Evolutionary conservation across 2,888 invertebrate genomes (phyloP), one percentile per base, ranked within the genome.

Genomic region (Ommatoiulus sabulosus): DNA sequence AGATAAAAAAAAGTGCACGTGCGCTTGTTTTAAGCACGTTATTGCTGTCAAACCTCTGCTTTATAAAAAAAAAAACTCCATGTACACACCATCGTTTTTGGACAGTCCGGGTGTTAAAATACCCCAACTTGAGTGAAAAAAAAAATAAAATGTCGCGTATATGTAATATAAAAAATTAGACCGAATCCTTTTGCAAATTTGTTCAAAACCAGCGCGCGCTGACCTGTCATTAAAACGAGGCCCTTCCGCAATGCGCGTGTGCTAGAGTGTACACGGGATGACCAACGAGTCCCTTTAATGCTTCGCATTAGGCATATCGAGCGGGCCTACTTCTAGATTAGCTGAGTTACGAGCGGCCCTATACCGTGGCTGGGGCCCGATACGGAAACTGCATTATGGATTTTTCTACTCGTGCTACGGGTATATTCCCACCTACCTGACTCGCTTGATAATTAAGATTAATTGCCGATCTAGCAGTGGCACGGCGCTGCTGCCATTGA

Each of bases 361-460:
- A 63, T n/a, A 5, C 63, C n/a, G 7, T 7, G 20, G 7, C 63
- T 63, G 20, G 63, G 63, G 20, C 63, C 20, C 63, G 20, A 63
- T 63, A 57, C 57, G n/a, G 20, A 63, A 63, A 63, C n/a, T n/a
- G 20, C 63, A 63, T n/a, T 63, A 63, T 63, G 63, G 63, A 63
- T 63, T 63, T 63, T 63, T 63, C 63, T n/a, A 63, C 63, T 63
- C 6, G 17, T 63, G 63, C 63, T 63, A 63, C n/a, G n/a, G 17
- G 63, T 63, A 20, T 20, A 63, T 63, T 63, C 63, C 63, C 63
- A 63, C 63, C 63, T 63, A 63, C 63, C 63, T 63, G 63, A 63
- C 63, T 63, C 63, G 63, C 63, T 63, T 63, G 63, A 63, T 63
- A 63, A 63, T 63, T 63, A 63, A 63, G 63, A 63, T 63, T 63